phyloP scores from a whole-genome alignment of 2,113 vertebrate species.

The Eira barbara region DNA sequence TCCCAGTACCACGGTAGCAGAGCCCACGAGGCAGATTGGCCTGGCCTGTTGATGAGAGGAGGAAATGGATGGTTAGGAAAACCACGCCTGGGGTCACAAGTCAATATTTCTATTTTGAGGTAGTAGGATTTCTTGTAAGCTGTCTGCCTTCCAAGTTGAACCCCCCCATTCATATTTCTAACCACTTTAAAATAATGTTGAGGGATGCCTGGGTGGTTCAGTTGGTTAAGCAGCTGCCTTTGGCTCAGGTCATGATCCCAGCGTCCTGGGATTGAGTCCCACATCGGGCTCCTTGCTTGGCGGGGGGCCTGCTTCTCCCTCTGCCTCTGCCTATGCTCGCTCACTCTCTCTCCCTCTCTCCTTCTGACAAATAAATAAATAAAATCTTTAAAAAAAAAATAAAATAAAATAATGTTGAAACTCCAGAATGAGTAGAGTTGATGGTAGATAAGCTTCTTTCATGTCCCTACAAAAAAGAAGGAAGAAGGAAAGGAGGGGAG shows the following conservation, averaged over 20 bases:
- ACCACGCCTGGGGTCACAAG: background rate
- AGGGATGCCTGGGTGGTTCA: too few species aligned
- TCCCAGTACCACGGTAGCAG: background rate
- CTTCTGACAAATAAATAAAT: too few species aligned
- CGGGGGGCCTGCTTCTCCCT: too few species aligned
- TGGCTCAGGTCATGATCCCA: too few species aligned
- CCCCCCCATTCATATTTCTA: background rate
- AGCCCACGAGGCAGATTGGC: background rate
- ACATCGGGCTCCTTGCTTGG: too few species aligned
- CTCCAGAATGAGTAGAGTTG: background rate
- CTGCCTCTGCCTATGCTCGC: too few species aligned
- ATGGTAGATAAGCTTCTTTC: background rate
- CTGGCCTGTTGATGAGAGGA: background rate
- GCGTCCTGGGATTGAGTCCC: too few species aligned
- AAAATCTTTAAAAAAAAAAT: too few species aligned
- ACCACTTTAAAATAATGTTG: background rate
- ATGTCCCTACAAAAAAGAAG: background rate
- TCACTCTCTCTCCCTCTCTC: too few species aligned
- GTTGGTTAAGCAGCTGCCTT: too few species aligned
- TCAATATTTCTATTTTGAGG: background rate
- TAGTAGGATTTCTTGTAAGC: background rate
- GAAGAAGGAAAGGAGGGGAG: background rate
- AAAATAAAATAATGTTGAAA: background rate
- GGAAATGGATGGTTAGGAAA: background rate
- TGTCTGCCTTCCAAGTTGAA: background rate